Conservation (phyloP, 1,140 invertebrate species). For the Zophobas morio region DNA sequence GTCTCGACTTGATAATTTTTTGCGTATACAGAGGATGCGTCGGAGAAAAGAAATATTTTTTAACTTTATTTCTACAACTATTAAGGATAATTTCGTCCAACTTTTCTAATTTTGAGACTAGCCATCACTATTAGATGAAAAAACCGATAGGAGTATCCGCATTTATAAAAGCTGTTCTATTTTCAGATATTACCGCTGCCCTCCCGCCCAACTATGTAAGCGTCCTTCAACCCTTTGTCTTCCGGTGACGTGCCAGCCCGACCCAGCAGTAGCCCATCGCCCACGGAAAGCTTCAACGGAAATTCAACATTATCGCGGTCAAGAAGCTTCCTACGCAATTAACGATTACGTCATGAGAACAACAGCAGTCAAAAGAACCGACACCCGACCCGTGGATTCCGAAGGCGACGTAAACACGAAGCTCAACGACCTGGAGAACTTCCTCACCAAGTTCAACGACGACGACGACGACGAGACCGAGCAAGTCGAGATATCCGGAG, state of each 20-base stretch:
- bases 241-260: conserved; percentile 60
- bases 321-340: conserved; percentile 40
- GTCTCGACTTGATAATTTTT: no score
- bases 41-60: no score
- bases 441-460: conserved; percentile 29
- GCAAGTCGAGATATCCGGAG: neutral
- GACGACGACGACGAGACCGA: conserved; percentile 20
- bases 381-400: conserved; percentile 25
- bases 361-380: conserved; percentile 26
- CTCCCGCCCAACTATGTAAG: conserved; percentile 54
- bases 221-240: conserved; percentile 61
- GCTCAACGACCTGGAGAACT: conserved; percentile 29
- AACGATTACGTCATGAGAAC: conserved; percentile 37
- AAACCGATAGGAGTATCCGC: neutral
- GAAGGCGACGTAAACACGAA: conserved; percentile 29
- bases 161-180: conserved; percentile 3
- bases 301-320: conserved; percentile 38
- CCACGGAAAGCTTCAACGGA: conserved; percentile 12
- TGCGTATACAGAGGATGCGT: no score
- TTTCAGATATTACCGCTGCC: conserved; percentile 59
- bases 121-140: neutral
- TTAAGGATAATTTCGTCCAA: neutral
- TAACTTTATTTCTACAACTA: neutral
- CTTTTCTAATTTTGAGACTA: no score
- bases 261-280: conserved; percentile 54